Evolutionary conservation across 2,888 invertebrate genomes (phyloP).

Genomic region (Spodoptera picta): DNA sequence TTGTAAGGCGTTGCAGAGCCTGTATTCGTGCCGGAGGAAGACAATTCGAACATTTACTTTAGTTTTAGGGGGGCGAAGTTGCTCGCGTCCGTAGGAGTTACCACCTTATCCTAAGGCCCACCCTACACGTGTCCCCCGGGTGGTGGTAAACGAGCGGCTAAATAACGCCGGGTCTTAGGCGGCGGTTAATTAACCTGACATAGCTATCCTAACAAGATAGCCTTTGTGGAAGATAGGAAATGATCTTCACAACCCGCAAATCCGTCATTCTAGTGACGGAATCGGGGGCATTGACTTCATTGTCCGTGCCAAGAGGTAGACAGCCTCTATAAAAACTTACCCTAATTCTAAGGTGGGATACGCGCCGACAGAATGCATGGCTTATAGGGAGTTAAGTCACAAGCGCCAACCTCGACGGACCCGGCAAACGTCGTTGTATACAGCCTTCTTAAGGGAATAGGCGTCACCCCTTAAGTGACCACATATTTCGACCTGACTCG

Average conservation of each 20-base stretch:
- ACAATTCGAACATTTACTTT: too few species aligned
- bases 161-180: neutral
- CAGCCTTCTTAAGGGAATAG: slow-evolving; percentile 7
- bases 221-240: neutral
- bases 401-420: slow-evolving; percentile 8
- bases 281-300: neutral
- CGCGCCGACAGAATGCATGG: slow-evolving; percentile 7
- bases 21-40: too few species aligned
- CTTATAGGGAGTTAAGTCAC: neutral
- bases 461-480: slow-evolving; percentile 4
- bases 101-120: too few species aligned
- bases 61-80: too few species aligned
- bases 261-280: neutral
- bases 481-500: neutral
- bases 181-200: neutral
- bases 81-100: too few species aligned
- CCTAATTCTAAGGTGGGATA: slow-evolving; percentile 5
- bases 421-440: slow-evolving; percentile 6
- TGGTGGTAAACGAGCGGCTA: too few species aligned
- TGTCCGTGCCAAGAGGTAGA: slow-evolving; percentile 3
- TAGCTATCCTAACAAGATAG: neutral
- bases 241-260: slow-evolving; percentile 1
- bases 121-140: too few species aligned
- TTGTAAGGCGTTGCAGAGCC: too few species aligned
- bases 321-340: slow-evolving; percentile 5